Conservation (phyloP, 2,113 vertebrate genomes). For the Clinocottus analis region DNA sequence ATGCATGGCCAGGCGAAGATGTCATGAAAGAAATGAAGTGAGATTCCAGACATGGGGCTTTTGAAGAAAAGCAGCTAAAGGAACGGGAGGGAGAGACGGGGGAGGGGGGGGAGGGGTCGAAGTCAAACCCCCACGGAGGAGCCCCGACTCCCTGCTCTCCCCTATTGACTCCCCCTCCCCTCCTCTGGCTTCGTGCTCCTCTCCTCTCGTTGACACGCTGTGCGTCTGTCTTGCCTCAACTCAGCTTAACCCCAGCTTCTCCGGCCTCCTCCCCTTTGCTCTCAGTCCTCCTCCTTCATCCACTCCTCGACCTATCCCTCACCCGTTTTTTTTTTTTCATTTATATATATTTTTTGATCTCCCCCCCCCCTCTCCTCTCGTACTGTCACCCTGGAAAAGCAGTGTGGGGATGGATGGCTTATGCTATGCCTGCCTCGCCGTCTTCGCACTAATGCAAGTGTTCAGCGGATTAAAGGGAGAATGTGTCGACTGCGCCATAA, state of each 20-base stretch:
- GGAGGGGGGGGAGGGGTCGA: no score
- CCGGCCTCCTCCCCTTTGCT: conserved; percentile 8
- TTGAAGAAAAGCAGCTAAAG: conserved; percentile 39
- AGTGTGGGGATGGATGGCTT: conserved; percentile 47
- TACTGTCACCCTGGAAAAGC: conserved; percentile 60
- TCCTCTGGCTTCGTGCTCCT: not conserved
- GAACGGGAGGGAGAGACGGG: no score
- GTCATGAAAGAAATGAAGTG: conserved; percentile 71
- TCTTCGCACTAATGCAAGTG: conserved; percentile 57
- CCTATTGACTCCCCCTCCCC: conserved; percentile 28
- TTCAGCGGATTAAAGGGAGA: conserved; percentile 68
- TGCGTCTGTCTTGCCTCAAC: conserved; percentile 52
- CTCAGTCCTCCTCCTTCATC: conserved; percentile 31
- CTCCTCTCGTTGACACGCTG: conserved; percentile 54
- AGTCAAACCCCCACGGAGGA: conserved; percentile 62
- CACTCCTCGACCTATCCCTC: conserved; percentile 56
- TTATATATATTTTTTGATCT: not conserved
- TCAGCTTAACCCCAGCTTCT: conserved; percentile 54
- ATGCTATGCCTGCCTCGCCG: conserved; percentile 46
- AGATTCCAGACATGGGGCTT: conserved; percentile 55
- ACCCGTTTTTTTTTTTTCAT: conserved; percentile 9
- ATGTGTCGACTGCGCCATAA: conserved; percentile 60
- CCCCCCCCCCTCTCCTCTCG: conserved; percentile 2
- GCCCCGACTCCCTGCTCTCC: conserved; percentile 50
- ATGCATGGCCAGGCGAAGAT: conserved; percentile 65